Evolutionary conservation across 1,140 invertebrate species (phyloP), one percentile per base, ranked within the genome.

Genomic region (Conopomorpha cramerella): DNA sequence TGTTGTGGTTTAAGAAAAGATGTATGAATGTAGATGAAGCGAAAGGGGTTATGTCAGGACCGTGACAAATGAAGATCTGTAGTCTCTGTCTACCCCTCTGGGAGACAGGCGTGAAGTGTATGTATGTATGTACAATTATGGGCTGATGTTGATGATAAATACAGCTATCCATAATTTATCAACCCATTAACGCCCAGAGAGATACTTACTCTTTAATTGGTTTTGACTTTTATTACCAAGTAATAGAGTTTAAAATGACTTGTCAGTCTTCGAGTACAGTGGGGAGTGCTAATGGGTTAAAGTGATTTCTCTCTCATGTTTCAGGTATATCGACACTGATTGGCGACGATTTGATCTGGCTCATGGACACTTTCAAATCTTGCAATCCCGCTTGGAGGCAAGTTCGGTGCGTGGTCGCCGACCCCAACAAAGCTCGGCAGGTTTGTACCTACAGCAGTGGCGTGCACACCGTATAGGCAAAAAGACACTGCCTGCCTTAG

Each of bases 321-420:
- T 8, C 41, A 78, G 76, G 76, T 30, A 78, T 78, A 44, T 78
- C 76, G 10, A 77, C 70, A 0, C 30, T 79, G 6, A 71, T 74
- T 0, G 73, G 67, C 3, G 68, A 77, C 3, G 72, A 77, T 19
- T 34, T 78, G 2, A 65, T 58, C 0, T 79, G 76, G 76, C 33
- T 79, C 7, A 17, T 79, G 39, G 76, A 79, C 3, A 79, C 76
- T 1, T 79, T 79, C 46, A 79, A 79, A 18, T 77, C 76, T 0
- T 78, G 76, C 34, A 78, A 78, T 31, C 76, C 76, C 0, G 76
- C 76, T 3, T 78, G 76, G 76, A 38, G 72, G 15, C 76, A 77
- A 32, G 72, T 77, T 11, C 50, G 76, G 0, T 79, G 76, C 38
- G 66, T 79, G 0, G 65, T 79, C 0, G 57, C 55, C 12, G 76